Evolutionary conservation across 2,113 vertebrate genomes (phyloP), one percentile per base, ranked within the genome.

Genomic region (Amia ocellicauda): DNA sequence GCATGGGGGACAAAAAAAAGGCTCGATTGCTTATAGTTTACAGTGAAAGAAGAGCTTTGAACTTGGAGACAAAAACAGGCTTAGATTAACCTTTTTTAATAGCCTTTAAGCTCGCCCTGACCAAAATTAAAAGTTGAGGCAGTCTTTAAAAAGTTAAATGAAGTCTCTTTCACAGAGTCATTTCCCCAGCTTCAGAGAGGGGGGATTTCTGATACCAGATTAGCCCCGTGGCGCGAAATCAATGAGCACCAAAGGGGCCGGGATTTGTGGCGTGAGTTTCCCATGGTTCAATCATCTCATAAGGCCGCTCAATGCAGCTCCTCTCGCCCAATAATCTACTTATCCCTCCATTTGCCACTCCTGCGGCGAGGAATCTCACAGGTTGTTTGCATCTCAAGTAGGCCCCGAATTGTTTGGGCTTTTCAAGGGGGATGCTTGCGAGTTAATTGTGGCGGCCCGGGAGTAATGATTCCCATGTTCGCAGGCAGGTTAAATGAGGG

Each of bases 351-450:
- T 83, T 80, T 80, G 74, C 63, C 74, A 85, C 85, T 87, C 80
- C 79, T 80, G 49, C 63, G 62, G 65, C 76, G 60, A 51, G 16
- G 68, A 80, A 77, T 80, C 85, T 77, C 61, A 72, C 86, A 88
- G 87, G 83, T 84, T 85, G 82, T 84, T 91, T 79, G 80, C 84
- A 92, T 91, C 85, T 81, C 75, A 89, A 91, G 85, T 78, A 85
- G 81, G n/a, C 76, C 78, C n/a, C 20, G 74, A 70, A 68, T 81
- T 85, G 82, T 84, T 79, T 70, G 79, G 70, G 66, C 57, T 72
- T 81, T 36, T 20, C 36, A 68, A 47, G 59, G 40, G 41, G 74
- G 58, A 61, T 68, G 79, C 73, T 81, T 53, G 74, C 57, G 72
- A 81, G 81, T 83, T 82, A 81, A 86, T 82, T 83, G 78, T 76